These are phyloP conservation scores for Sparidentex hasta DNA, from an alignment of 2,797 vertebrate genomes.

Conservation along the genomic window DNA sequence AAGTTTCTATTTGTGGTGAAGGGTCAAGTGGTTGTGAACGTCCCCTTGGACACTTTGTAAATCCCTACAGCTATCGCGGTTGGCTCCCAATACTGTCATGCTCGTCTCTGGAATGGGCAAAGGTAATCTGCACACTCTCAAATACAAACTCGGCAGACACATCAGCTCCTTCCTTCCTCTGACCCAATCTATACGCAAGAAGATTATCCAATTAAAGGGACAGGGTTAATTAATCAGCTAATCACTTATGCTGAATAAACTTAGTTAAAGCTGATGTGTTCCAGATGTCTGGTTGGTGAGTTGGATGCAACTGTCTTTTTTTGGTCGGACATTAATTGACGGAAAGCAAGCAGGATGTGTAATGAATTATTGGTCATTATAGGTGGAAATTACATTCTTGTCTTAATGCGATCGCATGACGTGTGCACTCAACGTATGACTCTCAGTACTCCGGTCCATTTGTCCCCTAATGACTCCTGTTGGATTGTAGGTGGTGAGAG, in stretches of 20 bases:
- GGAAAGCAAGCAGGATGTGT: slow-evolving; percentile 32
- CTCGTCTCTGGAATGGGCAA: not conserved
- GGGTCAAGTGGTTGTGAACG: not conserved
- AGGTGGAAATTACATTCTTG: slow-evolving; percentile 43
- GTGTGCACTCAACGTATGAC: not conserved
- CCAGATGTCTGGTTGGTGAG: slow-evolving; percentile 52
- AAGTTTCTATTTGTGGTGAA: not conserved
- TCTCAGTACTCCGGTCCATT: not conserved
- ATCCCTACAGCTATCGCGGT: not conserved
- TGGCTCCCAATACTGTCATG: not conserved
- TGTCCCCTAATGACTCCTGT: not conserved
- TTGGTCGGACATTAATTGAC: slow-evolving; percentile 43
- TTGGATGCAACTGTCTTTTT: slow-evolving; percentile 56
- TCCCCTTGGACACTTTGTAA: not conserved
- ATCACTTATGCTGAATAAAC: slow-evolving; percentile 58
- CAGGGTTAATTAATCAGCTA: slow-evolving; percentile 63
- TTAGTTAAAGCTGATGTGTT: slow-evolving; percentile 53
- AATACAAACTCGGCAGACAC: slow-evolving; percentile 9
- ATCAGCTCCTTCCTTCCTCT: slow-evolving; percentile 61
- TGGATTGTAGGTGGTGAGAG: not conserved
- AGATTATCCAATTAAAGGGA: slow-evolving; percentile 55
- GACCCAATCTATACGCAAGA: slow-evolving; percentile 40
- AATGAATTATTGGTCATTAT: slow-evolving; percentile 48
- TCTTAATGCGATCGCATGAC: slow-evolving; percentile 26
- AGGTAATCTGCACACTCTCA: not conserved